Base-by-base conservation (phyloP, 2,113 vertebrate genomes). In the Microtus pennsylvanicus region DNA sequence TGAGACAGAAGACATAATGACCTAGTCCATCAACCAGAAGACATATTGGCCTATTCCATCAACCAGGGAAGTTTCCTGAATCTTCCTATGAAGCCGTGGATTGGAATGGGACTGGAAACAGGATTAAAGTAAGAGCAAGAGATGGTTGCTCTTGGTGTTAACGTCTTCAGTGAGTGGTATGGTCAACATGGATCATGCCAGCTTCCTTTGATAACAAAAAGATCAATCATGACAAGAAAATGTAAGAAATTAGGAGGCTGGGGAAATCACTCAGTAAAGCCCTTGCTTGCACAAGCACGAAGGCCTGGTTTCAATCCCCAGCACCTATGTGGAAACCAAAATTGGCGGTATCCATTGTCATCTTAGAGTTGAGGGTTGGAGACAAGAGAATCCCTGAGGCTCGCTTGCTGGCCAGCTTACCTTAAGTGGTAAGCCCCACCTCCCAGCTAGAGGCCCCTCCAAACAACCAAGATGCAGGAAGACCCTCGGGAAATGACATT, bases 321-420 rank as follows among this genome's bases (percentile, higher is more conserved):
- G 28, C 42, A 21, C 26, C 26, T 1, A 3, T 0, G 3, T 45
- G 5, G 12, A 67, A 67, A 47, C 8, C 9, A 5, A 12, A 42
- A 16, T 17, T 26, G n/a, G 7, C 19, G 38, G 38, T 4, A 3
- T 10, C 12, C 4, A 19, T 8, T 30, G 14, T 67, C 47, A 67
- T 11, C 24, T 30, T 7, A 86, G 82, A 30, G 42, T 28, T 47
- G 58, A 45, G 58, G 22, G 8, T 2, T 33, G 3, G 61, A 67
- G 61, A 47, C 11, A 85, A 33, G 28, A 61, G 24, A 9, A 63
- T 9, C n/a, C n/a, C 55, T 3, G 9, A 14, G 82, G 4, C 38
- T 47, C 17, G 3, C 38, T 47, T 28, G 82, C 42, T 9, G 6
- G 28, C 16, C 38, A 28, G 9, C 9, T 16, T 21, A 65, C 38